Evolutionary conservation across 2,888 invertebrate species (phyloP), one percentile per base, ranked within the genome.

Genomic region (Ophion slaviceki): DNA sequence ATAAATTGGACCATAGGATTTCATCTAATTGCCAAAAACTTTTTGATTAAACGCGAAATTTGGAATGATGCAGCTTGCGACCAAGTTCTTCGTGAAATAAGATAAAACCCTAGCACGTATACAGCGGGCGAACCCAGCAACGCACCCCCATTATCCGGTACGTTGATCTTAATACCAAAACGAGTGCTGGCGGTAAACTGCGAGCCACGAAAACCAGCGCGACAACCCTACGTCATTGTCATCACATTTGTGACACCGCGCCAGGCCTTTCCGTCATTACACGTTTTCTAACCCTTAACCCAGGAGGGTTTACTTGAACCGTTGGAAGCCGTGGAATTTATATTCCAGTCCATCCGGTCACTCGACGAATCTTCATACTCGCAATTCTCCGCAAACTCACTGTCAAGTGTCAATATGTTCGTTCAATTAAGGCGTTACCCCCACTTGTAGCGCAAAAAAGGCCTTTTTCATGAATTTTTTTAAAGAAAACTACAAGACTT

Each of bases 81-180:
- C 0, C 32, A 32, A 32, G 32, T 32, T 32, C 32, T 0, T 32
- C 32, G 32, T 32, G 32, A 32, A 32, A 32, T 32, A 32, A 32
- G 32, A 32, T 32, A 4, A 32, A 32, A 32, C 32, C 32, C 32
- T 68, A 36, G 71, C 70, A 67, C n/a, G 32, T 57, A 62, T 24
- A 77, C 24, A 68, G 11, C 36, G 71, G 47, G 66, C 70, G 80
- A 77, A 80, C 53, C 61, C 76, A 82, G 77, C 75, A 81, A 82
- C 80, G 32, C 32, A 71, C 67, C 70, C 78, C 88, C 88, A 89
- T 90, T 90, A 89, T 88, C 81, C 89, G 89, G 88, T 89, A 88
- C 88, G 89, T 91, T 91, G 89, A 90, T 89, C 89, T 89, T 80
- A 87, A 86, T 79, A 81, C 75, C 61, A 71, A 57, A 62, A 62